A percentile compares a stretch with the other conserved stretches of the same genome.
These are phyloP conservation scores for Cyclophora punctaria DNA, from an alignment of 2,888 invertebrate genomes.

Conservation along the genomic window DNA sequence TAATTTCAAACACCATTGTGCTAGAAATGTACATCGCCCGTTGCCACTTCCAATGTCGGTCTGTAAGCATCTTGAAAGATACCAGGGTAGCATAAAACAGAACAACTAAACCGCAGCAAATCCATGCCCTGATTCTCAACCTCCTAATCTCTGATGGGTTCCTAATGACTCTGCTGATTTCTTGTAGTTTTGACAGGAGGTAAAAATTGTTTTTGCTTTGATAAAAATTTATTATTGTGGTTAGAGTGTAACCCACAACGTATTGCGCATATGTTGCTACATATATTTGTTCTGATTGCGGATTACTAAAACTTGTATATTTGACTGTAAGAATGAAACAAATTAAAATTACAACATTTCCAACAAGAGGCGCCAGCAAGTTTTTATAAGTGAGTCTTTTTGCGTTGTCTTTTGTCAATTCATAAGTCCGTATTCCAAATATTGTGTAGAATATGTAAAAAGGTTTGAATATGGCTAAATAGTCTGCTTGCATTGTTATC, in stretches of 20 bases:
- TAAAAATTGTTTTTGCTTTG: conserved; percentile 1
- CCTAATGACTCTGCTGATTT: conserved; percentile 1
- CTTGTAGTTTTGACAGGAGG: conserved; percentile 6
- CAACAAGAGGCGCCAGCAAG: neutral
- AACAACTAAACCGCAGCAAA: neutral
- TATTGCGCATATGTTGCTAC: conserved; percentile 1
- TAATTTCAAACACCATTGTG: conserved; percentile 8
- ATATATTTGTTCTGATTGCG: neutral
- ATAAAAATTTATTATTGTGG: conserved; percentile 2
- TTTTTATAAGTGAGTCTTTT: conserved; percentile 1
- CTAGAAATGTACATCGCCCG: conserved; percentile 2
- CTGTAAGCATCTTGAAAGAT: neutral
- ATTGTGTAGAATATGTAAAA: conserved; percentile 1
- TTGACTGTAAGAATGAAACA: neutral
- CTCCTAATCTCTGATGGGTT: conserved; percentile 3
- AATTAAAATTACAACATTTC: neutral
- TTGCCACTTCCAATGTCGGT: conserved; percentile 6
- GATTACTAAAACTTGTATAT: neutral
- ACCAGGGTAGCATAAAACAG: conserved; percentile 4
- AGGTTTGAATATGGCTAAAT: conserved; percentile 5
- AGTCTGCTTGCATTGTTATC: conserved; percentile 2
- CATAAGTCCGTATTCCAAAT: conserved; percentile 4
- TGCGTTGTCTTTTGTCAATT: conserved; percentile 5
- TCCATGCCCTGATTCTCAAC: conserved; percentile 3
- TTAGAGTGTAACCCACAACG: neutral